Evolutionary conservation across 2,888 invertebrate species (phyloP), one percentile per base, ranked within the genome.

Genomic region (Pristionchus mayeri): DNA sequence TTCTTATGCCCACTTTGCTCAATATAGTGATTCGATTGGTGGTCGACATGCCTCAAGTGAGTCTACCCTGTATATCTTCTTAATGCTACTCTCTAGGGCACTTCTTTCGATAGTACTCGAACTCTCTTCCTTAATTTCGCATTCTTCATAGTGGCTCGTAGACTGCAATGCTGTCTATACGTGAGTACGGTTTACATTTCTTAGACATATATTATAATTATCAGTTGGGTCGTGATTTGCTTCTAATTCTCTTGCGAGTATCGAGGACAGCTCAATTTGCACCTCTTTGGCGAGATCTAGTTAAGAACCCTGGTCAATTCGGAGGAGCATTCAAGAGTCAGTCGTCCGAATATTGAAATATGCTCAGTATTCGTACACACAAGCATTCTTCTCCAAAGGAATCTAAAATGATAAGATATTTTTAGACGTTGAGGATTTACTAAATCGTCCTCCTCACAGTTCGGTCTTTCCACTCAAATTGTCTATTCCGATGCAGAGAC

Each of bases 151-250:
- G 27, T 81, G 34, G 27, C 30, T 16, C 27, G 50, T 9, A 57
- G 81, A 81, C n/a, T 81, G 13, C 27, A 27, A 37, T 67, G 67
- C n/a, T 67, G 67, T 67, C 67, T 67, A 7, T 37, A 67, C 24
- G 81, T 44, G 18, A 30, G 24, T 13, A 16, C 7, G 11, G 30
- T 67, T 34, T 18, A 16, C 27, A 30, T 16, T 21, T 13, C 57
- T 57, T 1, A 24, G 18, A 37, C 16, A 34, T 54, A 30, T 2
- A 30, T 79, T 27, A 67, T 67, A 67, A 18, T 6, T 9, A 34
- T 40, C 30, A 81, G 81, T 81, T 91, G 37, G 90, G 91, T 11
- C 86, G 89, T 16, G 90, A 90, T 82, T 83, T 91, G 24, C 52
- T 90, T 21, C 81, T 90, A 30, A 71, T 88, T 37, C 80, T 90